Evolutionary conservation across 1,140 invertebrate species (phyloP), one percentile per base, ranked within the genome.

Genomic region (Hylaeus volcanicus): DNA sequence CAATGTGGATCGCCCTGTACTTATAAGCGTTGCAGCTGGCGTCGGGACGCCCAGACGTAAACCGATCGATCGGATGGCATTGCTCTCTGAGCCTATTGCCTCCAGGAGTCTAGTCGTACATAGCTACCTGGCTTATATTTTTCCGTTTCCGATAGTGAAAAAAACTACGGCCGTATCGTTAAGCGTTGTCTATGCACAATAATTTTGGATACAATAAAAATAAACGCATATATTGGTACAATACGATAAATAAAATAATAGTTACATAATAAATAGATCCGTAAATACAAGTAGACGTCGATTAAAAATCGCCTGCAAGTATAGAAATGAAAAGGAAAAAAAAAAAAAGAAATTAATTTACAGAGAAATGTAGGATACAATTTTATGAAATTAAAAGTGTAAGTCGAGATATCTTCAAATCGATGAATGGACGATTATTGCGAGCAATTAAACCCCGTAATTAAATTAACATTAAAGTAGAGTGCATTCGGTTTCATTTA

Each of bases 1-100:
- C 5, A 71, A 71, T 78, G 5, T 71, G 58, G 45, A 56, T 56
- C 41, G 41, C 37, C 70, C 70, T 65, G 51, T 65, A 78, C 37
- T 15, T 41, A 53, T 43, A 61, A 66, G 71, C 70, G 15, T 64
- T 79, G 77, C 77, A 79, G 77, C 77, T 74, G 74, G 79, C 84
- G 84, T 86, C 79, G 82, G 70, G 79, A 84, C 85, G 85, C 80
- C 83, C 84, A 87, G 84, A 86, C 87, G 58, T 87, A 83, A 87
- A 84, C 81, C 86, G 81, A 88, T 88, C 87, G 87, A 88, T 88
- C 66, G 79, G 56, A 55, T 73, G 65, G 71, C 79, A 81, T 76
- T 72, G 81, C 72, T 80, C 72, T 74, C 70, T 60, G 58, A 82
- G 64, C 74, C 53, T 74, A 76, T 81, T 75, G 72, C 77, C 43